Evolutionary conservation across 2,113 vertebrate species (phyloP).

Genomic region (Platichthys stellatus): DNA sequence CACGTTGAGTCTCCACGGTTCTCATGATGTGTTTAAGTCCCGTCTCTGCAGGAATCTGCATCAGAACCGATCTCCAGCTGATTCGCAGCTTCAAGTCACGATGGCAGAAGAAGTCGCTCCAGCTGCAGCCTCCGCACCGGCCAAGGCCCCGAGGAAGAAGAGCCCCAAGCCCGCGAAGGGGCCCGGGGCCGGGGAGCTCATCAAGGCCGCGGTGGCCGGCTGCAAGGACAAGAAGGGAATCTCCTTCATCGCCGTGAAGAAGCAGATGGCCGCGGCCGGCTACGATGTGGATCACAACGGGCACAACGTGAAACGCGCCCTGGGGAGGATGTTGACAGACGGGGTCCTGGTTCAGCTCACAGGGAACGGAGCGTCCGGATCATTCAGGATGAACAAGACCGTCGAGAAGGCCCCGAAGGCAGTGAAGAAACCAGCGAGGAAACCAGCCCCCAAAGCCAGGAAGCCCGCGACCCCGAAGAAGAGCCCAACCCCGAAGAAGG

Average conservation of each 20-base stretch:
- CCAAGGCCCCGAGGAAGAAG: slow-evolving; percentile 29
- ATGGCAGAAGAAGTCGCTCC: slow-evolving; percentile 33
- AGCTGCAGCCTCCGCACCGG: neutral
- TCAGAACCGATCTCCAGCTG: neutral
- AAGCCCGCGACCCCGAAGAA: neutral
- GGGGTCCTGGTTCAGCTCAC: slow-evolving; percentile 6
- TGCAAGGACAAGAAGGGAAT: slow-evolving; percentile 19
- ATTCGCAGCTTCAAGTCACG: neutral
- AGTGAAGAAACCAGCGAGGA: neutral
- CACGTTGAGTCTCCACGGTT: slow-evolving; percentile 41
- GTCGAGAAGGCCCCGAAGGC: slow-evolving; percentile 7
- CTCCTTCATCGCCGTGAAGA: neutral
- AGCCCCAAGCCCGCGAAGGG: neutral
- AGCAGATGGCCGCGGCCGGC: neutral
- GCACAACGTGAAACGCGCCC: neutral
- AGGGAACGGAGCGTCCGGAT: slow-evolving; percentile 18
- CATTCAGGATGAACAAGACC: slow-evolving; percentile 14
- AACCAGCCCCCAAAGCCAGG: neutral
- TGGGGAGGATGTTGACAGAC: neutral
- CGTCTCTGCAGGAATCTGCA: neutral
- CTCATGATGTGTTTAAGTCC: slow-evolving; percentile 41
- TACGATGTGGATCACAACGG: slow-evolving; percentile 35
- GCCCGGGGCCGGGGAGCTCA: neutral
- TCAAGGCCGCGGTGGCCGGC: neutral
- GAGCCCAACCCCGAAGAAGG: neutral